Conservation (phyloP, 2,888 invertebrate species). For the Baccha elongata region DNA sequence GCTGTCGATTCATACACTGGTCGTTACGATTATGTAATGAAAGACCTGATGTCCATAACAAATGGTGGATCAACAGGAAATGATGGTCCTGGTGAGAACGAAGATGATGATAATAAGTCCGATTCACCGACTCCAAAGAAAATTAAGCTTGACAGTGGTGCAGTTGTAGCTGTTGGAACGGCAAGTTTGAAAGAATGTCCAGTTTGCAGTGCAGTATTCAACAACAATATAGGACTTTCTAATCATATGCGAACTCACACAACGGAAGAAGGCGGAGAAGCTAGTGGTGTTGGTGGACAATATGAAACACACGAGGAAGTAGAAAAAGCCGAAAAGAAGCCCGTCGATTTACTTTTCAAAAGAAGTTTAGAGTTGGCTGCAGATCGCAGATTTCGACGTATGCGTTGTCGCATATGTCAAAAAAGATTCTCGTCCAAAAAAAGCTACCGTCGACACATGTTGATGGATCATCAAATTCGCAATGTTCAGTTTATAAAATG, state of each 20-base stretch:
- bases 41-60: constrained; percentile 81
- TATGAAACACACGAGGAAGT: constrained; percentile 32
- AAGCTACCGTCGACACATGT: constrained; percentile 82
- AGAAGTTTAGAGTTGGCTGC: constrained; percentile 80
- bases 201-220: constrained; percentile 81
- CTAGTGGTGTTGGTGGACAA: constrained; percentile 56
- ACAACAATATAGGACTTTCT: constrained; percentile 81
- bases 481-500: constrained; percentile 82
- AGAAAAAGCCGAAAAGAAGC: constrained; percentile 32
- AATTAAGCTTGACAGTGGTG: constrained; percentile 74
- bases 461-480: constrained; percentile 81
- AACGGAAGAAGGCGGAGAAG: constrained; percentile 73
- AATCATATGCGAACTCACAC: constrained; percentile 82
- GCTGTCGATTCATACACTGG: constrained; percentile 79
- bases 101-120: constrained; percentile 77
- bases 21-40: constrained; percentile 82
- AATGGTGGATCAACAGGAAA: constrained; percentile 81
- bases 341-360: constrained; percentile 76
- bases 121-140: constrained; percentile 77
- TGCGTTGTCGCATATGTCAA: constrained; percentile 82
- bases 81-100: constrained; percentile 77
- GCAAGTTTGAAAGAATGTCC: constrained; percentile 79
- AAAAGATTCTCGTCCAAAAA: constrained; percentile 82
- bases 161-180: constrained; percentile 62
- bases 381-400: constrained; percentile 80